phyloP scores from a whole-genome alignment of 2,888 invertebrate species.

The Cetonia aurata region DNA sequence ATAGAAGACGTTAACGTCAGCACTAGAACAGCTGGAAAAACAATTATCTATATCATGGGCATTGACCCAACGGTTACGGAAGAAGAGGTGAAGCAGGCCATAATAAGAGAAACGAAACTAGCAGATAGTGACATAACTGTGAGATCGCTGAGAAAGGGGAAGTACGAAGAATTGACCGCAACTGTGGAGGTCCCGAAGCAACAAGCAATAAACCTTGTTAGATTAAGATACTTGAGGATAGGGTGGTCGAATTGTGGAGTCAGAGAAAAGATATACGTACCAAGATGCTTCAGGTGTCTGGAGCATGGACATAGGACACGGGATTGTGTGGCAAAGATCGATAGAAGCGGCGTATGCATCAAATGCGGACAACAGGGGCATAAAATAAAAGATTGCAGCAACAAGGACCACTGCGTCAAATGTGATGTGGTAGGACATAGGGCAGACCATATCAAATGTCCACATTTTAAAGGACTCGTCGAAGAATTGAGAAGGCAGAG shows the following conservation, averaged over 20 bases:
- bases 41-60: too few species aligned
- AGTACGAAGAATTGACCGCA: slow-evolving; percentile 12
- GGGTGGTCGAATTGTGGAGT: slow-evolving; percentile 22
- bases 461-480: background rate
- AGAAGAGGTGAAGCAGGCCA: too few species aligned
- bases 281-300: slow-evolving; percentile 40
- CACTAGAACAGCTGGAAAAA: too few species aligned
- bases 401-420: slow-evolving; percentile 23
- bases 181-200: slow-evolving; percentile 6
- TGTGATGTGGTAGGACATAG: slow-evolving; percentile 43
- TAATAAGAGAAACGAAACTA: too few species aligned
- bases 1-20: too few species aligned
- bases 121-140: too few species aligned
- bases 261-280: slow-evolving; percentile 10
- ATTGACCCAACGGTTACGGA: too few species aligned
- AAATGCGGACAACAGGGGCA: slow-evolving; percentile 44
- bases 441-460: slow-evolving; percentile 28
- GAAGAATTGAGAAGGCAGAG: background rate
- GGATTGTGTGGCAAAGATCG: slow-evolving; percentile 19
- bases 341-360: slow-evolving; percentile 34
- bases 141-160: too few species aligned
- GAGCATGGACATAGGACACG: slow-evolving; percentile 32
- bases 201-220: background rate
- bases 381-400: slow-evolving; percentile 31
- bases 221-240: background rate